These are phyloP conservation scores for Camponotus pennsylvanicus DNA, from an alignment of 1,140 invertebrate genomes.

Conservation along the genomic window DNA sequence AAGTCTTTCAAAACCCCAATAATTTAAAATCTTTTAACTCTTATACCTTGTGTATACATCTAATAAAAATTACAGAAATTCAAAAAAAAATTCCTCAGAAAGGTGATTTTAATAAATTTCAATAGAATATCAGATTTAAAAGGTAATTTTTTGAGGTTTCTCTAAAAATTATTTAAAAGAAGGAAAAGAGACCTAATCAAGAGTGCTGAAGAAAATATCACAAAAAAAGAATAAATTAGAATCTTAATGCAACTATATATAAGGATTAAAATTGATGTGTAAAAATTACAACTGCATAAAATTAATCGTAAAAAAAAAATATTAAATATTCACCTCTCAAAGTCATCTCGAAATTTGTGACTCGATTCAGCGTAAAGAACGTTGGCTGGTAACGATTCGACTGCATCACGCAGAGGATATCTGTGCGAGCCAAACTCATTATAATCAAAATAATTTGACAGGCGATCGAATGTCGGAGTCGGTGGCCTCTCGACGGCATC, in stretches of 20 bases:
- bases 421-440: constrained; percentile 69
- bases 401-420: constrained; percentile 87
- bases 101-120: background rate
- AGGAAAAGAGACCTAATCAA: background rate
- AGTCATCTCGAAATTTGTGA: background rate
- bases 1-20: background rate
- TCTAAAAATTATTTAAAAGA: background rate
- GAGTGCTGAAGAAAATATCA: background rate
- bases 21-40: background rate
- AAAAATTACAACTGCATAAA: background rate
- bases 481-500: constrained; percentile 87
- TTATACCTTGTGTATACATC: background rate
- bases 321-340: constrained; percentile 22
- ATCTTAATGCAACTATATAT: too few species aligned
- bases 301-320: background rate
- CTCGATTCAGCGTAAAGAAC: constrained; percentile 1
- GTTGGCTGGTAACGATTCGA: constrained; percentile 86
- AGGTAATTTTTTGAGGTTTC: background rate
- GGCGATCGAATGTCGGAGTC: constrained; percentile 60
- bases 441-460: constrained; percentile 22
- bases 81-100: background rate
- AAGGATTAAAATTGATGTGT: background rate
- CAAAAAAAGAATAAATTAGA: background rate
- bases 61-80: background rate
- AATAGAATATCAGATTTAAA: background rate